phyloP scores from a whole-genome alignment of 2,113 vertebrate genomes.

The Gymnocephalus cernua region DNA sequence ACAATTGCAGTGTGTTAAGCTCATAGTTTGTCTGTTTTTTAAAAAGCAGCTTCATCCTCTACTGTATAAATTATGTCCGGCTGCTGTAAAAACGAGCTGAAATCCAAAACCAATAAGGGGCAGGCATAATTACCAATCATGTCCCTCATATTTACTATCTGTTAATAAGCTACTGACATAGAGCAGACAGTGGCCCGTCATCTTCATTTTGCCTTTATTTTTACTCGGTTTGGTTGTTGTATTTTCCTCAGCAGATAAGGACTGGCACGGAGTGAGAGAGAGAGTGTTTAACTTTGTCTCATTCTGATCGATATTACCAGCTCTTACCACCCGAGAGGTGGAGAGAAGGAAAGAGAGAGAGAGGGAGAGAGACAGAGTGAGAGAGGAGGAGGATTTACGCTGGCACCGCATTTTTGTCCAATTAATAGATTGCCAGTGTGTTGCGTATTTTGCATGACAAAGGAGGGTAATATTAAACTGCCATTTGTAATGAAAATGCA shows the following conservation, averaged over 20 bases:
- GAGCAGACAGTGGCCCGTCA: slow-evolving; percentile 85
- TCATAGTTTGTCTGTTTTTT: neutral
- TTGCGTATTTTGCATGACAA: slow-evolving; percentile 99
- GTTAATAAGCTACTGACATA: slow-evolving; percentile 85
- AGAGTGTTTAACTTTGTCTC: slow-evolving; percentile 84
- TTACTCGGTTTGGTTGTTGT: slow-evolving; percentile 73
- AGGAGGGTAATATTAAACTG: slow-evolving; percentile 99
- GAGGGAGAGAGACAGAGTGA: slow-evolving; percentile 80
- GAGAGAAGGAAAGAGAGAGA: slow-evolving; percentile 53
- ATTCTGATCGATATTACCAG: slow-evolving; percentile 88
- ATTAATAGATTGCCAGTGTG: slow-evolving; percentile 99
- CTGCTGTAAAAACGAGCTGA: slow-evolving; percentile 68
- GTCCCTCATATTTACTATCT: slow-evolving; percentile 85
- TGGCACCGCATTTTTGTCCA: slow-evolving; percentile 98
- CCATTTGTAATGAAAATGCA: slow-evolving; percentile 99
- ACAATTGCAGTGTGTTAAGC: neutral
- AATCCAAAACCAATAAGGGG: slow-evolving; percentile 71
- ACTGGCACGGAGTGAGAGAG: slow-evolving; percentile 79
- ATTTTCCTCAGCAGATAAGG: slow-evolving; percentile 73
- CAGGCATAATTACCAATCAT: slow-evolving; percentile 77
- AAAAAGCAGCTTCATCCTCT: slow-evolving; percentile 31
- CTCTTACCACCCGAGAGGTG: slow-evolving; percentile 66
- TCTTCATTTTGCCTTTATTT: slow-evolving; percentile 66
- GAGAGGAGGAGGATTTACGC: slow-evolving; percentile 93
- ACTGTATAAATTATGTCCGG: slow-evolving; percentile 62